These are phyloP conservation scores for Drosophila pallidifrons DNA, from an alignment of 1,140 invertebrate species.

Conservation along the genomic window DNA sequence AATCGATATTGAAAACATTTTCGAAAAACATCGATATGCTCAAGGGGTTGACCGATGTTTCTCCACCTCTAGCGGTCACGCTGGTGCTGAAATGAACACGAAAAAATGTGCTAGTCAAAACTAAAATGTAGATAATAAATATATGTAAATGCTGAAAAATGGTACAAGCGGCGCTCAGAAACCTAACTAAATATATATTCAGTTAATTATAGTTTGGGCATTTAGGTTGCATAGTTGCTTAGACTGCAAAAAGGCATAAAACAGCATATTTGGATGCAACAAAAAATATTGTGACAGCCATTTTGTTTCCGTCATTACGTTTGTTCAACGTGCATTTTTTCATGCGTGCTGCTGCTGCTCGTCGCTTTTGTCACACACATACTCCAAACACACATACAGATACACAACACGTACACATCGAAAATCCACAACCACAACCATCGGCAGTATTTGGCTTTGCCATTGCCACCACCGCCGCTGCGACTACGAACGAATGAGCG, in stretches of 20 bases:
- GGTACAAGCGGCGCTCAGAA: slow-evolving; percentile 30
- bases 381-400: not conserved
- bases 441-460: slow-evolving; percentile 42
- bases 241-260: slow-evolving; percentile 21
- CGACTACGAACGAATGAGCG: not conserved
- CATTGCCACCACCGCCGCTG: slow-evolving; percentile 43
- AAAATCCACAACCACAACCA: slow-evolving; percentile 51
- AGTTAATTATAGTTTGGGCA: slow-evolving; percentile 16
- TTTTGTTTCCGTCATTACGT: slow-evolving; percentile 60
- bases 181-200: slow-evolving; percentile 30
- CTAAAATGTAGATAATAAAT: slow-evolving; percentile 51
- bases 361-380: slow-evolving; percentile 45
- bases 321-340: slow-evolving; percentile 55
- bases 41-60: too few relatives aligned
- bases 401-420: not conserved
- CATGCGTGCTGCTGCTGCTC: slow-evolving; percentile 46
- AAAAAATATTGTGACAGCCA: slow-evolving; percentile 54
- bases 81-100: slow-evolving; percentile 50
- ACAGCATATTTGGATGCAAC: slow-evolving; percentile 33
- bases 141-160: slow-evolving; percentile 44
- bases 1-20: too few relatives aligned
- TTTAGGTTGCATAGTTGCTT: slow-evolving; percentile 19
- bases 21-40: too few relatives aligned
- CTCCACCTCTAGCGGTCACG: not conserved
- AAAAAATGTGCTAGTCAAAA: slow-evolving; percentile 60